Evolutionary conservation across 2,797 vertebrate species (phyloP).

Genomic region (Erpetoichthys calabaricus): DNA sequence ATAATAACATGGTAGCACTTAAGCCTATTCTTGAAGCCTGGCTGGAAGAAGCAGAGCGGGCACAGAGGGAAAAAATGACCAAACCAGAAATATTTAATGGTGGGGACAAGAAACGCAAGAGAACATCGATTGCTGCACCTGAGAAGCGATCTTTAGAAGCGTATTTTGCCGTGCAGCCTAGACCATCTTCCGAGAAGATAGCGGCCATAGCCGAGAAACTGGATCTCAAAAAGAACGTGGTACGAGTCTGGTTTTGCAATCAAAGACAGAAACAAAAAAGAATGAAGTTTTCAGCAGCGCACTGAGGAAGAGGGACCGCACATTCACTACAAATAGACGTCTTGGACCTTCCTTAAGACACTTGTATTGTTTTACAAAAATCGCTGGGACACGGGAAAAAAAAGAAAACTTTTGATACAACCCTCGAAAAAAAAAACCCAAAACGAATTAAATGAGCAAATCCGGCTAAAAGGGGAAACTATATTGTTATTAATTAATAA

Average conservation of each 20-base stretch:
- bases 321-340: neutral
- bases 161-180: slow-evolving; percentile 76
- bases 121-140: slow-evolving; percentile 77
- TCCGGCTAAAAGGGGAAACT: too few species aligned
- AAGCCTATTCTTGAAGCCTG: slow-evolving; percentile 83
- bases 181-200: slow-evolving; percentile 83
- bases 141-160: slow-evolving; percentile 82
- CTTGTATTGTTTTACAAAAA: slow-evolving; percentile 3
- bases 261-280: slow-evolving; percentile 89
- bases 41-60: slow-evolving; percentile 79
- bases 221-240: slow-evolving; percentile 89
- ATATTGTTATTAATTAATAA: too few species aligned
- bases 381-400: slow-evolving; percentile 16
- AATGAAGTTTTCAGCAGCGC: slow-evolving; percentile 85
- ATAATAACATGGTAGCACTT: slow-evolving; percentile 88
- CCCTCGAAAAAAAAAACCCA: neutral
- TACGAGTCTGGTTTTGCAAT: slow-evolving; percentile 86
- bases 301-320: slow-evolving; percentile 37
- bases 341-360: slow-evolving; percentile 3
- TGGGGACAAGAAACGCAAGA: slow-evolving; percentile 78
- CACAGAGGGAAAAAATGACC: slow-evolving; percentile 77
- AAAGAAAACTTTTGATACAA: slow-evolving; percentile 13
- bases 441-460: neutral
- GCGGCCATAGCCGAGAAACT: slow-evolving; percentile 83
- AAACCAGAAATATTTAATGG: slow-evolving; percentile 77